These are phyloP conservation scores for Halcyon smyrnensis DNA, from an alignment of 2,797 vertebrate species.

Conservation along the genomic window DNA sequence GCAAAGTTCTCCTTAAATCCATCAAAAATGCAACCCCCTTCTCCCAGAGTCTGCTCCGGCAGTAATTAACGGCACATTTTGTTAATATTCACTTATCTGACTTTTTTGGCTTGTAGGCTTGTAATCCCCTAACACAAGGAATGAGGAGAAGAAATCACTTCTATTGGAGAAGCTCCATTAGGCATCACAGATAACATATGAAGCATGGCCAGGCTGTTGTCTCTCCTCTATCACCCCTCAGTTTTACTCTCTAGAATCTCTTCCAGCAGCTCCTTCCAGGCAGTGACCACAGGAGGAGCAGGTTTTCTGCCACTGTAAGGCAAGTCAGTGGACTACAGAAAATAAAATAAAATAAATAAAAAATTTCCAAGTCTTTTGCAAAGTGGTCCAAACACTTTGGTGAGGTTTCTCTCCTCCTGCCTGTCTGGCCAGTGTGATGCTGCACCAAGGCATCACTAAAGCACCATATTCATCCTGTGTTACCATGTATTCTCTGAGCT, in stretches of 20 bases:
- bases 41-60: not conserved
- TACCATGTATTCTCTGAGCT: not conserved
- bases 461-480: not conserved
- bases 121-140: not conserved
- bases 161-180: not conserved
- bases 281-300: not conserved
- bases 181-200: not conserved
- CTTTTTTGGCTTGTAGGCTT: not conserved
- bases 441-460: not conserved
- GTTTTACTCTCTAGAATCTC: not conserved
- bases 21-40: constrained; percentile 12
- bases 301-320: not conserved
- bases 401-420: not conserved
- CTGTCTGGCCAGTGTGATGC: not conserved
- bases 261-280: not conserved
- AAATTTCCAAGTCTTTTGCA: not conserved
- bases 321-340: not conserved
- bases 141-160: not conserved
- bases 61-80: constrained; percentile 12
- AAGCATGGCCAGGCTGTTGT: not conserved
- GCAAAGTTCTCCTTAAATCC: constrained; percentile 25
- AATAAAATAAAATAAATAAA: not conserved
- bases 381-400: not conserved
- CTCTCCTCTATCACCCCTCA: not conserved
- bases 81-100: not conserved